phyloP scores from a whole-genome alignment of 2,113 vertebrate species.

The Panurus biarmicus region DNA sequence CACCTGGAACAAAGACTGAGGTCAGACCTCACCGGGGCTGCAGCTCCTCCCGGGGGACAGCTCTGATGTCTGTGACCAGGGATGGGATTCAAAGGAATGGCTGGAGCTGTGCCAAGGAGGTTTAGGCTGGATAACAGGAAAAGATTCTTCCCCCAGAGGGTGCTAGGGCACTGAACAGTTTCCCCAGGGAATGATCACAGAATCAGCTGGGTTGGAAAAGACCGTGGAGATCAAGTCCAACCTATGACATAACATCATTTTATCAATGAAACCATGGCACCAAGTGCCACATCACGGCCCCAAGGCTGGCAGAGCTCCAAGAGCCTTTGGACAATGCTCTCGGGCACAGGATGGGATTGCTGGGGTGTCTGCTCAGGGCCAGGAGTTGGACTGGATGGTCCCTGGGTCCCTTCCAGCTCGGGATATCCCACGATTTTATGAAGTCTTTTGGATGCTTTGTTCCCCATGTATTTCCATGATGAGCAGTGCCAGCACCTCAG shows the following conservation, averaged over 20 bases:
- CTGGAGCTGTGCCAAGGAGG: neutral
- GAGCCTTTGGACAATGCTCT: neutral
- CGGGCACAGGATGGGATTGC: neutral
- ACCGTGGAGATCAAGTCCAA: neutral
- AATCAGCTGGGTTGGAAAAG: neutral
- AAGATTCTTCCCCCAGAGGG: neutral
- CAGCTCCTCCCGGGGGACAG: neutral
- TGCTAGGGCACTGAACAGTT: neutral
- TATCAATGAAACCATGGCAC: neutral
- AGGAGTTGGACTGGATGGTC: neutral
- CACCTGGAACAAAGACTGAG: neutral
- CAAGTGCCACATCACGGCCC: neutral
- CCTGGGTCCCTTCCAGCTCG: neutral
- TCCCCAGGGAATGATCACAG: neutral
- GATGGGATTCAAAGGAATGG: neutral
- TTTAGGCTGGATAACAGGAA: neutral
- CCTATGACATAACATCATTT: neutral
- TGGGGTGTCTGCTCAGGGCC: neutral
- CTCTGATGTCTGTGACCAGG: neutral
- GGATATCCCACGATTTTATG: neutral
- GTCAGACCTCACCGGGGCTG: neutral
- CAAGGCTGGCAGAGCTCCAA: neutral
- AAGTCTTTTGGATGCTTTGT: neutral
- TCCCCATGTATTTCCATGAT: accelerated
- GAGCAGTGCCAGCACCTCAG: accelerated